Conservation (phyloP, 1,140 invertebrate genomes). For the Drosophila takahashii region DNA sequence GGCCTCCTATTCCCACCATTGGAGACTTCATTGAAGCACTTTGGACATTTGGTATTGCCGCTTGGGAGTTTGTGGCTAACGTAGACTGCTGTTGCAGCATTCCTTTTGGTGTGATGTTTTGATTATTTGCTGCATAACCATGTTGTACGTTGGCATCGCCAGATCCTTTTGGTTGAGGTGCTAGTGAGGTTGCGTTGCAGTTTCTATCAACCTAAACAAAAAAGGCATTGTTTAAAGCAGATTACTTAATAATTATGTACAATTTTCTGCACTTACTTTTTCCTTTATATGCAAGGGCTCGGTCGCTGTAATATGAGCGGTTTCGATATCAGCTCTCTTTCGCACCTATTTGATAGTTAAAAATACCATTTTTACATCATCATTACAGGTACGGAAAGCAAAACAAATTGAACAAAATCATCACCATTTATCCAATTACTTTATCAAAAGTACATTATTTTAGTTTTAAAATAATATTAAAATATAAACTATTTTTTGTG, state of each 20-base stretch:
- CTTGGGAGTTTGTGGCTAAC: conserved; percentile 33
- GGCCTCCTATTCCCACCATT: conserved; percentile 17
- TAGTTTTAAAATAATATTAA: no score
- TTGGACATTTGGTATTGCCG: conserved; percentile 40
- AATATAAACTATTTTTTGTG: no score
- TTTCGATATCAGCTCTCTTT: conserved; percentile 75
- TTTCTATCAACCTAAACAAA: conserved; percentile 87
- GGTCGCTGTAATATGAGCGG: conserved; percentile 73
- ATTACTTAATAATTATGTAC: not conserved
- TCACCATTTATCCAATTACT: no score
- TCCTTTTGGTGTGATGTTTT: conserved; percentile 57
- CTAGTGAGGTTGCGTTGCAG: conserved; percentile 88
- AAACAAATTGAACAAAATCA: not conserved
- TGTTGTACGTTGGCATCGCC: conserved; percentile 52
- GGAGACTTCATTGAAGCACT: conserved; percentile 54
- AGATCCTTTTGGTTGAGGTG: conserved; percentile 43
- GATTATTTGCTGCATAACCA: conserved; percentile 48
- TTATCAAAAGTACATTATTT: not conserved
- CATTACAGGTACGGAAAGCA: no score
- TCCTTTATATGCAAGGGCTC: conserved; percentile 81
- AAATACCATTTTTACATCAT: no score
- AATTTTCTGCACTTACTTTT: conserved; percentile 50
- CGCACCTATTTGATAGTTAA: conserved; percentile 45
- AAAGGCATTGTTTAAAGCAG: not conserved
- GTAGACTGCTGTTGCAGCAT: conserved; percentile 21